Conservation (phyloP, 2,888 invertebrate species). For the Eupithecia subfuscata region DNA sequence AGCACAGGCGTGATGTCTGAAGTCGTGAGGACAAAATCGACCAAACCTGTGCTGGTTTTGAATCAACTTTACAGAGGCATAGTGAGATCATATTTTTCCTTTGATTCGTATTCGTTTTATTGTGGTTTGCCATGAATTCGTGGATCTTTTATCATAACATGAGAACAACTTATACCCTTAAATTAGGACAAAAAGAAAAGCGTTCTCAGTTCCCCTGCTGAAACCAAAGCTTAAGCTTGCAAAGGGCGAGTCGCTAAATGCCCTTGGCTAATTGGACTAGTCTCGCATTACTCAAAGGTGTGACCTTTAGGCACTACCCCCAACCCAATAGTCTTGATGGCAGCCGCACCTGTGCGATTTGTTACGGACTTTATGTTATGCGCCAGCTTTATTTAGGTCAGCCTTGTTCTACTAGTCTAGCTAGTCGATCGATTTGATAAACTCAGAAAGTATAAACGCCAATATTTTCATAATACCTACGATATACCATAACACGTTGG, state of each 20-base stretch:
- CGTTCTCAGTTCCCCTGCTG: conserved; percentile 24
- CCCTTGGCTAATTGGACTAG: conserved; percentile 60
- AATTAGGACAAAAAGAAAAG: conserved; percentile 11
- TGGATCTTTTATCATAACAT: background rate
- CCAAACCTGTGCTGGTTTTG: conserved; percentile 4
- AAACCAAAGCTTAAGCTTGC: conserved; percentile 41
- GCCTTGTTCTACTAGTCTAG: conserved; percentile 32
- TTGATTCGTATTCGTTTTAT: background rate
- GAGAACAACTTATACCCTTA: background rate
- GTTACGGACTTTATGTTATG: conserved; percentile 39
- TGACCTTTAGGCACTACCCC: conserved; percentile 62
- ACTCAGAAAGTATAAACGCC: conserved; percentile 2
- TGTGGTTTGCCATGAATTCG: background rate
- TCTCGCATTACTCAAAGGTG: conserved; percentile 62
- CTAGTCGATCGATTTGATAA: conserved; percentile 25
- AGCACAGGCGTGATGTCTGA: conserved; percentile 7
- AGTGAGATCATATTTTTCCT: background rate
- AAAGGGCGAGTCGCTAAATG: conserved; percentile 50
- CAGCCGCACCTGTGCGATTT: conserved; percentile 57
- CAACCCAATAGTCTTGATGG: conserved; percentile 55
- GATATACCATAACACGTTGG: conserved; percentile 62
- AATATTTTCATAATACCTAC: conserved; percentile 24
- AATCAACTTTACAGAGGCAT: background rate
- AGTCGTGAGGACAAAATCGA: conserved; percentile 9
- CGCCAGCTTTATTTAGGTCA: conserved; percentile 37